phyloP scores from a whole-genome alignment of 2,797 vertebrate genomes.

The Setipinna tenuifilis region DNA sequence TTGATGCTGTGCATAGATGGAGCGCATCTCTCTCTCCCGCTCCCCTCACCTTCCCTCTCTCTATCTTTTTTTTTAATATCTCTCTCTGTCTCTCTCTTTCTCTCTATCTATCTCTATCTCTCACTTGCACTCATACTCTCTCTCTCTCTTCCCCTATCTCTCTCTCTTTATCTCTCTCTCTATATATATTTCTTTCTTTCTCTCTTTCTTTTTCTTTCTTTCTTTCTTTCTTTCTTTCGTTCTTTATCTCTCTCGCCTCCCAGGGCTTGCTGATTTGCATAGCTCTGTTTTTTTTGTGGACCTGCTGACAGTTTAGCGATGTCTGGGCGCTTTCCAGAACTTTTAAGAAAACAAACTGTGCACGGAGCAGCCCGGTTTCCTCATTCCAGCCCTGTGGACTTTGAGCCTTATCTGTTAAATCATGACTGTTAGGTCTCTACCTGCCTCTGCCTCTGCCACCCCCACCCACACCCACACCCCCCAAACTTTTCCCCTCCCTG shows the following conservation, averaged over 20 bases:
- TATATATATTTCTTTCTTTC: no score
- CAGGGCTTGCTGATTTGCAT: conserved; percentile 56
- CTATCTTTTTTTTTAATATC: no score
- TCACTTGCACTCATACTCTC: no score
- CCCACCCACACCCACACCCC: neutral
- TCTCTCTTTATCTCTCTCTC: no score
- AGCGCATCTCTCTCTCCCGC: no score
- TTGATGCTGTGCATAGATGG: no score
- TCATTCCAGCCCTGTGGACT: conserved; percentile 47
- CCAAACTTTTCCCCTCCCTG: neutral
- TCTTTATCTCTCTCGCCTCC: neutral
- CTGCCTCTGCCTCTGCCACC: neutral
- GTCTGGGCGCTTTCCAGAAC: conserved; percentile 47
- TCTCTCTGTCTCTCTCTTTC: no score
- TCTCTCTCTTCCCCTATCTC: no score
- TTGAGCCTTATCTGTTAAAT: conserved; percentile 52
- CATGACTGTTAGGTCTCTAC: conserved; percentile 39
- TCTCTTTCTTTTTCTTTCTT: neutral
- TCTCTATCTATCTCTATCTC: no score
- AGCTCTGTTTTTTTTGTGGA: conserved; percentile 41
- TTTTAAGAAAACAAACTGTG: conserved; percentile 38
- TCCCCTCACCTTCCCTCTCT: no score
- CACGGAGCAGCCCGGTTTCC: conserved; percentile 34
- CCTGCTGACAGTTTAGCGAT: conserved; percentile 50
- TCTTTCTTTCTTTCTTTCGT: neutral